Conservation (phyloP, 1,140 invertebrate species). For the Trachymyrmex cornetzi region DNA sequence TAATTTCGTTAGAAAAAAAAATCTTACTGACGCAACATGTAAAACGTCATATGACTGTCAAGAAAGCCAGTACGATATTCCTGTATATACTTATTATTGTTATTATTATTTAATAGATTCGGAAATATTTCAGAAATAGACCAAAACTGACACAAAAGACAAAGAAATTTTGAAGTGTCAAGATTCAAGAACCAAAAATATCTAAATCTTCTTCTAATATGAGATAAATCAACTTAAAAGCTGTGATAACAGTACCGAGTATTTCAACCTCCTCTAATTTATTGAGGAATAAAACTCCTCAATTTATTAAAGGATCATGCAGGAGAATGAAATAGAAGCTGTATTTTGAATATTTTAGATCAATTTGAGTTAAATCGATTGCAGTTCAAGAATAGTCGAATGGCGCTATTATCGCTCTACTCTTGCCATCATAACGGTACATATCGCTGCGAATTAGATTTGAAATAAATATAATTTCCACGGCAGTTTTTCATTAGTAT, state of each 20-base stretch:
- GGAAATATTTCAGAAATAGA: constrained; percentile 5
- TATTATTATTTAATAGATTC: neutral
- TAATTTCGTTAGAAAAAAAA: neutral
- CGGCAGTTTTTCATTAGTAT: neutral
- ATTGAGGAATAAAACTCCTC: neutral
- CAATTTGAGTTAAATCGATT: constrained; percentile 33
- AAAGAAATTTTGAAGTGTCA: neutral
- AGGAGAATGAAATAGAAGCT: constrained; percentile 16
- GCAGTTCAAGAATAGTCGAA: constrained; percentile 31
- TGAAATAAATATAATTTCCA: constrained; percentile 23
- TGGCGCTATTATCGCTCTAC: constrained; percentile 24
- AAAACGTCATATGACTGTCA: neutral
- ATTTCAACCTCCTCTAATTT: neutral
- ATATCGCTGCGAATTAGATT: constrained; percentile 22
- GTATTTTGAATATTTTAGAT: neutral
- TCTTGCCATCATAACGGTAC: constrained; percentile 25
- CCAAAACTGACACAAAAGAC: neutral
- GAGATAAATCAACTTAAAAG: neutral
- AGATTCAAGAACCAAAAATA: neutral
- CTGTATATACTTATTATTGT: neutral
- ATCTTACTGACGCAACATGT: neutral
- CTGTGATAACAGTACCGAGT: neutral
- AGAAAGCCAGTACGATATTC: neutral
- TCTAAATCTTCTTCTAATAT: neutral
- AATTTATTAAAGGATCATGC: neutral